These are phyloP conservation scores for Amphibalanus amphitrite DNA, from an alignment of 1,140 invertebrate genomes.

Conservation along the genomic window DNA sequence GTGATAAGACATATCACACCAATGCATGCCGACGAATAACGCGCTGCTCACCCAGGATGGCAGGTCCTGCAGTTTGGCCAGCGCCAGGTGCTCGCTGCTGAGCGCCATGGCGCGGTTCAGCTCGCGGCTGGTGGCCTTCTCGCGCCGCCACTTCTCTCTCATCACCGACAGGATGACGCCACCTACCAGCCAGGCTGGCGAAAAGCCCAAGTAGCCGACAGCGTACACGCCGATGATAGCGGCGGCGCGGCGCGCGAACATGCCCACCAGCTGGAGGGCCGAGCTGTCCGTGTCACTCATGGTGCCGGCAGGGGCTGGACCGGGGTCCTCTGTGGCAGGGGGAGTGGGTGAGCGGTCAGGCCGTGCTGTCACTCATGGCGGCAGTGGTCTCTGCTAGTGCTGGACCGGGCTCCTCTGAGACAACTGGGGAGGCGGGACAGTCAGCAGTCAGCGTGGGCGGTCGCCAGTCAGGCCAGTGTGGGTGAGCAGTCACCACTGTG, in stretches of 20 bases:
- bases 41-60: not conserved
- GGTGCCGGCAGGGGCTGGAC: no score
- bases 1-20: not conserved
- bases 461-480: no score
- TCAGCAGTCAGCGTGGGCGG: no score
- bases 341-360: no score
- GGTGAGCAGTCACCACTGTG: no score
- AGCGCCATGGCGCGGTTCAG: not conserved
- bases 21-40: no score
- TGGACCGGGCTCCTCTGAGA: no score
- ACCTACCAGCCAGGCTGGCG: not conserved
- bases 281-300: not conserved
- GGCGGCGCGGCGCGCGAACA: not conserved
- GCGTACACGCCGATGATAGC: not conserved
- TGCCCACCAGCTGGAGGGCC: not conserved
- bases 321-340: no score
- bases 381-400: no score
- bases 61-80: slow-evolving; percentile 3
- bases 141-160: not conserved
- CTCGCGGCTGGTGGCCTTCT: not conserved
- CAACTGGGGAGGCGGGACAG: no score
- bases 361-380: no score
- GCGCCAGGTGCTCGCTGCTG: not conserved
- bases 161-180: not conserved
- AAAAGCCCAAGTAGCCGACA: not conserved